Base-by-base conservation (phyloP, 2,888 invertebrate species). In the Gibbula magus region DNA sequence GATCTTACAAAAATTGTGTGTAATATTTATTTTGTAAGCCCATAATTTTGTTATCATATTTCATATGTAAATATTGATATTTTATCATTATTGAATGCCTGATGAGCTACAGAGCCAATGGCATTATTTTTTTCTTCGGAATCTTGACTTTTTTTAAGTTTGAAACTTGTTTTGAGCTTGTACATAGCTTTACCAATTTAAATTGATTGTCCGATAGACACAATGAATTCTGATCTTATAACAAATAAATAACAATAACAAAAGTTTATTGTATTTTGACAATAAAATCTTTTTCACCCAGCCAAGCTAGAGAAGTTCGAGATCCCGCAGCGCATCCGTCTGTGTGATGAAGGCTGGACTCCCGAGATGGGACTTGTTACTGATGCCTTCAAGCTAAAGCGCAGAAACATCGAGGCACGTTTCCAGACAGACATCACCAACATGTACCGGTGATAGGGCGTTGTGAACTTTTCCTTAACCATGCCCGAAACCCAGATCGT, bases 291-390 rank as follows among this genome's bases (percentile, higher is more conserved):
- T 13, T 35, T n/a, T 20, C 10, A 10, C 51, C 20, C 93, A 98
- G 98, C 96, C 89, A 96, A 97, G 89, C 94, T 99, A 89, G 96
- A 97, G 93, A 96, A 96, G 92, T 97, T 96, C 93, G 99, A 99
- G 93, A 96, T 99, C 82, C 99, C 99, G 0, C 95, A 96, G 53
- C 97, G 96, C 2, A 95, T 98, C 79, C 96, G 96, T 92, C 94
- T 99, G 80, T 96, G 97, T 92, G 95, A 96, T 77, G 99, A 99
- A 90, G 96, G 96, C 82, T 99, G 99, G 99, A 97, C 98, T 0
- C 99, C 99, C 0, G 99, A 99, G 92, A 97, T 96, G 95, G 99
- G 98, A 79, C 95, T 99, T 74, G 98, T 99, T 13, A 99, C 99
- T 51, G 99, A 99, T 86, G 99, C 99, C 78, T 97, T 99, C 94